Evolutionary conservation across 92 coral and sea anemone genomes (phyloP).

Genomic region (Phenganax marumi): DNA sequence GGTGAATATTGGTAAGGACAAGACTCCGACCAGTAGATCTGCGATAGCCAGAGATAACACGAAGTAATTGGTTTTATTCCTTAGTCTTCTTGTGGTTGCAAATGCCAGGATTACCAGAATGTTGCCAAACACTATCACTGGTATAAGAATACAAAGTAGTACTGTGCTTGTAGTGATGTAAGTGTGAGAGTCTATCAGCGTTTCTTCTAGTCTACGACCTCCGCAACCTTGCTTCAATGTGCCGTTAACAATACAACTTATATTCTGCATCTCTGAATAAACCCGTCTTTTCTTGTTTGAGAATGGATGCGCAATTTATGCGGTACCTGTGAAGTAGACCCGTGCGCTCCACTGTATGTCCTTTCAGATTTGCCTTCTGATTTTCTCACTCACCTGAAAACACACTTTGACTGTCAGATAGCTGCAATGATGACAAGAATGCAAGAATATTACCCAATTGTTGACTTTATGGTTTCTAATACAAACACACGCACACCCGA

Average conservation of each 20-base stretch:
- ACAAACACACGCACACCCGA: conserved; percentile 5
- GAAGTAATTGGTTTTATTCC: conserved; percentile 36
- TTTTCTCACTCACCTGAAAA: conserved; percentile 1
- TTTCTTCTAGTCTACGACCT: neutral
- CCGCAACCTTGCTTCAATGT: conserved; percentile 16
- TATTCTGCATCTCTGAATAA: conserved; percentile 13
- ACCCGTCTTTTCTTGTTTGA: neutral
- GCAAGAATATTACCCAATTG: neutral
- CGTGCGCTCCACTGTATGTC: too few relatives aligned
- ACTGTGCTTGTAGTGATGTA: conserved; percentile 16
- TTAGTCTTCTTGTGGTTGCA: conserved; percentile 25
- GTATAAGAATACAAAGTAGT: conserved; percentile 20
- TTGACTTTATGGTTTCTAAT: neutral
- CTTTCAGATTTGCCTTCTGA: neutral
- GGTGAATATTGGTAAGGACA: conserved; percentile 38
- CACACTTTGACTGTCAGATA: conserved; percentile 9
- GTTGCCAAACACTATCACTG: conserved; percentile 30
- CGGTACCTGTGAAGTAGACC: neutral
- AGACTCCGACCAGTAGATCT: conserved; percentile 26
- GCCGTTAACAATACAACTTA: conserved; percentile 8
- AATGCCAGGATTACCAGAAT: conserved; percentile 33
- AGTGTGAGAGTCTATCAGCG: neutral
- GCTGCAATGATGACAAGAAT: conserved; percentile 17
- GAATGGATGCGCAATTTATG: neutral
- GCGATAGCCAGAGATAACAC: conserved; percentile 36